Percentiles rank a stretch among this genome's conserved stretches.
These are phyloP conservation scores for Choristoneura rosaceana DNA, from an alignment of 2,888 invertebrate genomes.

Conservation along the genomic window DNA sequence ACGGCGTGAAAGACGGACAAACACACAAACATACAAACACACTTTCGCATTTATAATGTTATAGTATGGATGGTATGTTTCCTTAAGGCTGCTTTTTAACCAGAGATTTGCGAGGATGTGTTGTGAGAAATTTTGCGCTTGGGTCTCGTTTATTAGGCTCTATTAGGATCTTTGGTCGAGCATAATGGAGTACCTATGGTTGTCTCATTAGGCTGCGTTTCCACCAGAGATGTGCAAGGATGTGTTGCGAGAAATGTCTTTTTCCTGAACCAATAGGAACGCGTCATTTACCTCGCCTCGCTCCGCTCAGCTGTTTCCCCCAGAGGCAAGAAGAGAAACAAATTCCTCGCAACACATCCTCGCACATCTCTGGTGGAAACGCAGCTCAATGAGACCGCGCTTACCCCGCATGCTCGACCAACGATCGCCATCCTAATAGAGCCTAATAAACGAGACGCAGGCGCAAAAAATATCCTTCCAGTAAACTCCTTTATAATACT, in stretches of 20 bases:
- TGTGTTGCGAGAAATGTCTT: no score
- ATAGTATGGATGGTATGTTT: neutral
- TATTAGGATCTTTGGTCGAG: constrained; percentile 2
- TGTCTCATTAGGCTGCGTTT: neutral
- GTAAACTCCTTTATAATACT: constrained; percentile 65
- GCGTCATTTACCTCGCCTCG: no score
- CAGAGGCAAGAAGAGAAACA: no score
- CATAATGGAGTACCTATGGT: neutral
- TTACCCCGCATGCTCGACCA: neutral
- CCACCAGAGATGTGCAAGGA: no score
- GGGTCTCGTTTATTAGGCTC: constrained; percentile 18
- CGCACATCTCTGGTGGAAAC: no score
- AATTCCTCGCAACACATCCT: no score
- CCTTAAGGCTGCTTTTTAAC: neutral
- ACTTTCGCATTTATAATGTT: no score
- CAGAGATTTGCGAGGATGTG: no score
- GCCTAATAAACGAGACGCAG: constrained; percentile 20
- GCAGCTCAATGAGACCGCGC: neutral
- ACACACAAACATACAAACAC: no score
- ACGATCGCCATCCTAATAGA: constrained; percentile 9
- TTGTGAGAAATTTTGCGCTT: constrained; percentile 34
- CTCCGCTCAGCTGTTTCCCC: no score
- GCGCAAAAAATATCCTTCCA: constrained; percentile 46
- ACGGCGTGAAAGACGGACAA: no score
- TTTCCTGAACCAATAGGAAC: no score